phyloP scores from a whole-genome alignment of 2,797 vertebrate species.

The Parambassis ranga region DNA sequence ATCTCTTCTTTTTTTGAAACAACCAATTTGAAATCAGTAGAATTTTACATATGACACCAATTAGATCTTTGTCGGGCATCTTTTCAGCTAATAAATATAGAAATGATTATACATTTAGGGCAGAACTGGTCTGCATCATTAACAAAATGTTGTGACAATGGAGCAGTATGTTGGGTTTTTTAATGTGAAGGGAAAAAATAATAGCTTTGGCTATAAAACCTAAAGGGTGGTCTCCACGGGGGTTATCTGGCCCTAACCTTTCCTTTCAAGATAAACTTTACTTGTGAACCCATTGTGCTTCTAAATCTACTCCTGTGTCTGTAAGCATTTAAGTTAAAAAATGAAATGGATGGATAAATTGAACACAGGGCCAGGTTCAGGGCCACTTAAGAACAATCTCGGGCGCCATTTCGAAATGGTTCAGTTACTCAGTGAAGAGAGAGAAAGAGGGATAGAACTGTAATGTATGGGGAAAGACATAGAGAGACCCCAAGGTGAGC shows the following conservation, averaged over 20 bases:
- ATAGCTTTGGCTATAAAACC: conserved; percentile 15
- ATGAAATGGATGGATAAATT: conserved; percentile 57
- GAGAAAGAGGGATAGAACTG: not conserved
- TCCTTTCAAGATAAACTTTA: conserved; percentile 25
- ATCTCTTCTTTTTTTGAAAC: conserved; percentile 29
- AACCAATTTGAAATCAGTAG: conserved; percentile 26
- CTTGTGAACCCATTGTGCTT: not conserved
- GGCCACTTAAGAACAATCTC: conserved; percentile 55
- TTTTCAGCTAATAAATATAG: conserved; percentile 16
- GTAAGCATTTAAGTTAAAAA: conserved; percentile 57
- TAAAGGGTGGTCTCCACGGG: conserved; percentile 8
- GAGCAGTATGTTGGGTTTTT: not conserved
- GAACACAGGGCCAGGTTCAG: conserved; percentile 55
- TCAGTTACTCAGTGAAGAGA: conserved; percentile 25
- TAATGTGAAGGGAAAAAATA: conserved; percentile 3
- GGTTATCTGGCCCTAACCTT: conserved; percentile 27
- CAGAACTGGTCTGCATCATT: conserved; percentile 23
- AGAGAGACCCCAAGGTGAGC: conserved; percentile 59
- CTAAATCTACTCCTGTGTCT: conserved; percentile 31
- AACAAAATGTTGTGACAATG: not conserved
- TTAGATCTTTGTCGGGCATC: conserved; percentile 36
- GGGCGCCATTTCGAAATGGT: conserved; percentile 36
- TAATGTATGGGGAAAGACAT: conserved; percentile 30
- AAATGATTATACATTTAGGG: conserved; percentile 34
- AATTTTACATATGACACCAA: conserved; percentile 66